phyloP scores from a whole-genome alignment of 2,888 invertebrate genomes.

The Polylopha cassiicola region DNA sequence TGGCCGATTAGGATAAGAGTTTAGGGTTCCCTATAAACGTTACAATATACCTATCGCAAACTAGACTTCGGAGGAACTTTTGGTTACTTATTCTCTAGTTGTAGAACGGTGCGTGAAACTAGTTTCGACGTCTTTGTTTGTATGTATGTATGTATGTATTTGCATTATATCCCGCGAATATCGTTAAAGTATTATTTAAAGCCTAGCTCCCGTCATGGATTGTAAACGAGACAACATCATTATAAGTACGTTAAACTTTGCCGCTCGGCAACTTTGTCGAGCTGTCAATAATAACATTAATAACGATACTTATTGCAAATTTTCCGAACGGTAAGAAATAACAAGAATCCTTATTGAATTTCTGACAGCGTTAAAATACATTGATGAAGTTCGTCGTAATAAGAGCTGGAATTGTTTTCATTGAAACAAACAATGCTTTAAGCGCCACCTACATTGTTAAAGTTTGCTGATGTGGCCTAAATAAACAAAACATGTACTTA shows the following conservation, averaged over 20 bases:
- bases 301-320: too few relatives aligned
- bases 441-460: constrained; percentile 13
- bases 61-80: too few relatives aligned
- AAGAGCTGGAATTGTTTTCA: constrained; percentile 9
- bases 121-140: too few relatives aligned
- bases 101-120: too few relatives aligned
- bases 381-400: constrained; percentile 6
- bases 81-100: too few relatives aligned
- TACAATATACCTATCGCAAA: too few relatives aligned
- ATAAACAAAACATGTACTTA: too few relatives aligned
- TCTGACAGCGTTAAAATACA: not conserved
- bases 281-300: constrained; percentile 6
- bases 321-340: not conserved
- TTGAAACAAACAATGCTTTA: constrained; percentile 12
- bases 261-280: constrained; percentile 15
- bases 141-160: too few relatives aligned
- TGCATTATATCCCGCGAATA: too few relatives aligned
- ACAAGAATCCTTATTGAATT: not conserved
- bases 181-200: constrained; percentile 5
- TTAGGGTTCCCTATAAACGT: too few relatives aligned
- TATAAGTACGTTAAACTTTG: constrained; percentile 13
- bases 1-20: too few relatives aligned
- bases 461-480: not conserved
- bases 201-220: not conserved
- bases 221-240: constrained; percentile 12